Evolutionary conservation across 2,888 invertebrate genomes (phyloP), one percentile per base, ranked within the genome.

Genomic region (Globia sparganii): DNA sequence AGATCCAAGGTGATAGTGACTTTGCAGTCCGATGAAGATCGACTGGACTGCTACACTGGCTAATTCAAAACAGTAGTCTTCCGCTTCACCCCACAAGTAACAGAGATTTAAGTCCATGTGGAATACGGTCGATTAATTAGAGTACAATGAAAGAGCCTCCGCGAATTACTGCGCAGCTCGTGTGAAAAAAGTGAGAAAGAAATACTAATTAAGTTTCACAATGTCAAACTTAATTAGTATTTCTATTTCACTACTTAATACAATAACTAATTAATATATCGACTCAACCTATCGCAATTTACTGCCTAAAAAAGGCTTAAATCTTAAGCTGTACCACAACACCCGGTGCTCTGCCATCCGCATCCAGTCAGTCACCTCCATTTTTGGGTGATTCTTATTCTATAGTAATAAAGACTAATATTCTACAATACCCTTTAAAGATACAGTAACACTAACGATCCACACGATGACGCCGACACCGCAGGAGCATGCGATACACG

Each of bases 401-500:
- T 31, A 59, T 9, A 18, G 31, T 34, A 21, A 34, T 58, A 34
- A 67, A 8, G 9, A 58, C 67, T 68, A 68, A 68, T 18, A 58
- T 34, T 58, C 1, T 9, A 11, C 5, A 4, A 68, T 34, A n/a
- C 6, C 18, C 1, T 58, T 58, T n/a, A 34, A 9, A 67, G 9
- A 34, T n/a, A 34, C 67, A 68, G 34, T 68, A n/a, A n/a, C 34
- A 34, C 31, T 25, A 25, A 34, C 31, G 18, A 18, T 67, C 1
- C 28, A 34, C 53, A 77, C 40, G 1, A 86, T 86, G 86, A 72
- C 80, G 31, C 83, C 86, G 6, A 80, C 67, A 64, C 87, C 86
- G 15, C 86, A 87, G 80, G 83, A 87, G 11, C 64, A 75, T 34
- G 71, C 58, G 6, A 28, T 4, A 11, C 28, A 43, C 43, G 43